Evolutionary conservation across 2,888 invertebrate species (phyloP).

Genomic region (Leptinotarsa juncta): DNA sequence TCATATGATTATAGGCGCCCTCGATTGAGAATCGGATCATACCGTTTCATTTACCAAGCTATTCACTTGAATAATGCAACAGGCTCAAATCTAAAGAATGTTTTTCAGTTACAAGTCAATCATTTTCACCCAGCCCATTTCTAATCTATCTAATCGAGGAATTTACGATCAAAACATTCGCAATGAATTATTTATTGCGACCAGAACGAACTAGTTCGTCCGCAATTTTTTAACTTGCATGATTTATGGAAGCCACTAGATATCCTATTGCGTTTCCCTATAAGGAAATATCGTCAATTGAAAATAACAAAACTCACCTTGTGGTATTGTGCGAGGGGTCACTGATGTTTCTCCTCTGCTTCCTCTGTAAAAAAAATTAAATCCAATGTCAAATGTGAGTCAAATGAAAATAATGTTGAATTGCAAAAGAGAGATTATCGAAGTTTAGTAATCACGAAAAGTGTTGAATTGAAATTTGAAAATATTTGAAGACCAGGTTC

Average conservation of each 20-base stretch:
- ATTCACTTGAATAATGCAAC: not conserved
- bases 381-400: constrained; percentile 24
- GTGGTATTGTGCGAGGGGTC: constrained; percentile 83
- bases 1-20: too few species aligned
- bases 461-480: too few species aligned
- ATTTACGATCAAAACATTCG: not conserved
- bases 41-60: too few species aligned
- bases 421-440: not conserved
- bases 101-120: not conserved
- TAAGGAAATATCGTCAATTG: constrained; percentile 30
- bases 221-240: constrained; percentile 20
- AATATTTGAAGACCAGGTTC: too few species aligned
- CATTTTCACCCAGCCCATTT: not conserved
- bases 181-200: not conserved
- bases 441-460: too few species aligned
- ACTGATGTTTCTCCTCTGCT: constrained; percentile 81
- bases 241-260: constrained; percentile 35
- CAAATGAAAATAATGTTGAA: not conserved
- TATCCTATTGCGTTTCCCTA: constrained; percentile 28
- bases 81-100: not conserved
- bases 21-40: too few species aligned
- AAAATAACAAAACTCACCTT: constrained; percentile 68
- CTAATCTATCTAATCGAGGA: not conserved
- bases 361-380: constrained; percentile 66
- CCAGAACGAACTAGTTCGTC: constrained; percentile 16